Percentiles rank a stretch among this genome's conserved stretches.
These are phyloP conservation scores for Coelopa pilipes DNA, from an alignment of 2,888 invertebrate genomes.

Conservation along the genomic window DNA sequence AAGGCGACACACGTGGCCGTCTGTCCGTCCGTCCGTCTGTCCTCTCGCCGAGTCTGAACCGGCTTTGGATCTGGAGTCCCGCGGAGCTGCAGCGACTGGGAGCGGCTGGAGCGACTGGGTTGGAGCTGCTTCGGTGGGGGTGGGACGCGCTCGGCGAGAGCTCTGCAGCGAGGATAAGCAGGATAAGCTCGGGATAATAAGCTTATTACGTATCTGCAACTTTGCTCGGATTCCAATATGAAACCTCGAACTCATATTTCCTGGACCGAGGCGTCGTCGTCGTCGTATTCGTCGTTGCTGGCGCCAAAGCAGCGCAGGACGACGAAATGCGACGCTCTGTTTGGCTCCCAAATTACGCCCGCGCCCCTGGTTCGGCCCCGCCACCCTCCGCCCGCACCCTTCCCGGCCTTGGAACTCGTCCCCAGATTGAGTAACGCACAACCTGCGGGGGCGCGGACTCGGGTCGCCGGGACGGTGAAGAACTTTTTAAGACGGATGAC, in stretches of 20 bases:
- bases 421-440: constrained; percentile 11
- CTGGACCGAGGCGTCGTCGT: background rate
- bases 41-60: too few relatives aligned
- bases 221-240: constrained; percentile 18
- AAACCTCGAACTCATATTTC: background rate
- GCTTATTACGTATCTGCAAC: constrained; percentile 23
- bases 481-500: constrained; percentile 21
- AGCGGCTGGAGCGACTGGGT: too few relatives aligned
- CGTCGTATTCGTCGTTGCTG: background rate
- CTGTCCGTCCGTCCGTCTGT: too few relatives aligned
- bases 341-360: constrained; percentile 18
- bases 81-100: too few relatives aligned
- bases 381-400: background rate
- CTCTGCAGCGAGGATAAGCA: background rate
- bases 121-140: background rate
- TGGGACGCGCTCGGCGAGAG: too few relatives aligned
- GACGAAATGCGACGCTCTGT: constrained; percentile 16
- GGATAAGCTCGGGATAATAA: constrained; percentile 27
- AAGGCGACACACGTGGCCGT: too few relatives aligned
- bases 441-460: background rate
- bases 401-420: background rate
- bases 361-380: too few relatives aligned
- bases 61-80: too few relatives aligned
- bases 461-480: background rate
- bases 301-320: too few relatives aligned